Percentiles rank a stretch among this genome's conserved stretches.
Conservation (phyloP, 2,113 vertebrate genomes). For the Oreotrochilus melanogaster region DNA sequence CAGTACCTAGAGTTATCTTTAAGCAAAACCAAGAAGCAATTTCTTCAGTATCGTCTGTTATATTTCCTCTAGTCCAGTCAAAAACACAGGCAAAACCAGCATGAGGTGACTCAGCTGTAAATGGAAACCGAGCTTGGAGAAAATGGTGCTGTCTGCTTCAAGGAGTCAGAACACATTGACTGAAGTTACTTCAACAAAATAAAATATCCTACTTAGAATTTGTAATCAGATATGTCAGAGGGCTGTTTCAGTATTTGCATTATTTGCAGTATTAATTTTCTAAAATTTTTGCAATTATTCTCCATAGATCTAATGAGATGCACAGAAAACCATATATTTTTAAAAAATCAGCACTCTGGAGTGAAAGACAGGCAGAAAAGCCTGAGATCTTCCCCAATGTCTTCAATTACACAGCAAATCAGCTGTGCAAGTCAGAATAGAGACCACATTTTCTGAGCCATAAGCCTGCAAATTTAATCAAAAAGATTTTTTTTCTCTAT, state of each 20-base stretch:
- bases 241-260: neutral
- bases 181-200: neutral
- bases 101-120: neutral
- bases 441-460: neutral
- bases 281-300: neutral
- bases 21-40: neutral
- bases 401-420: neutral
- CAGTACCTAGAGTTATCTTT: neutral
- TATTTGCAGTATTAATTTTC: neutral
- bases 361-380: neutral
- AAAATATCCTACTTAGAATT: neutral
- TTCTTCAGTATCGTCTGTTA: neutral
- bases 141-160: neutral
- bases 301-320: neutral
- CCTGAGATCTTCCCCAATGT: neutral
- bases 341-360: neutral
- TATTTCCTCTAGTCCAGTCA: neutral
- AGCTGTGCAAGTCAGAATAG: neutral
- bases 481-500: constrained; percentile 33
- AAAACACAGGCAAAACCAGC: neutral
- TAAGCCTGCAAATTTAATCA: neutral
- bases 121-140: neutral
- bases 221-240: neutral
- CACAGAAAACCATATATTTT: neutral
- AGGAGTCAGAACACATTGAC: neutral